A percentile compares a stretch with the other conserved stretches of the same genome.
phyloP scores from a whole-genome alignment of 2,888 invertebrate species.

The Andrena haemorrhoa region DNA sequence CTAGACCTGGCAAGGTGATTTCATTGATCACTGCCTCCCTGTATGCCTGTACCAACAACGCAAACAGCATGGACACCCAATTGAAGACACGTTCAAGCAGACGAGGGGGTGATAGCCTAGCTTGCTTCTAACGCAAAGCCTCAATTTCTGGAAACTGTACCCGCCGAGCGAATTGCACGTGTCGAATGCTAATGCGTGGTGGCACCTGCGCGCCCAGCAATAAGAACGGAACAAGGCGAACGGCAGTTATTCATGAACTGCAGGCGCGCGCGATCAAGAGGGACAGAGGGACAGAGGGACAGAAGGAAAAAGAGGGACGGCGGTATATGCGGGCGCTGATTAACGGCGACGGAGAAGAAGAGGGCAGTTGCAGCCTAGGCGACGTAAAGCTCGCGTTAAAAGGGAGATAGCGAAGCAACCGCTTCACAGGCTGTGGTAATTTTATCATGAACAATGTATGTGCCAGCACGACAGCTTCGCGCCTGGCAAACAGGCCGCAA shows the following conservation, averaged over 20 bases:
- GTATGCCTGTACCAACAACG: background rate
- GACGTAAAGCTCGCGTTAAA: conserved; percentile 37
- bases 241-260: conserved; percentile 59
- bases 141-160: conserved; percentile 46
- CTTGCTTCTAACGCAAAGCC: background rate
- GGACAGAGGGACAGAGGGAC: conserved; percentile 3
- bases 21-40: background rate
- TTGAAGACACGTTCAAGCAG: conserved; percentile 11
- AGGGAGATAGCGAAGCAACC: conserved; percentile 20
- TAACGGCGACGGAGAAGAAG: conserved; percentile 38
- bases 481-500: background rate
- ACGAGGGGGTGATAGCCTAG: background rate
- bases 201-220: conserved; percentile 61
- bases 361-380: conserved; percentile 42
- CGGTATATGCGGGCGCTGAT: conserved; percentile 59
- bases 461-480: background rate
- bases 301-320: conserved; percentile 36
- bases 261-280: conserved; percentile 44
- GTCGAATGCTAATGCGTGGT: conserved; percentile 61
- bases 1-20: background rate
- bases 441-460: conserved; percentile 21
- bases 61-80: background rate
- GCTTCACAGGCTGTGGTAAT: conserved; percentile 15
- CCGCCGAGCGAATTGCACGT: conserved; percentile 56
- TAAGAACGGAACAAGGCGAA: conserved; percentile 58